Conservation (phyloP, 2,888 invertebrate genomes). For the Horisme vitalbata region DNA sequence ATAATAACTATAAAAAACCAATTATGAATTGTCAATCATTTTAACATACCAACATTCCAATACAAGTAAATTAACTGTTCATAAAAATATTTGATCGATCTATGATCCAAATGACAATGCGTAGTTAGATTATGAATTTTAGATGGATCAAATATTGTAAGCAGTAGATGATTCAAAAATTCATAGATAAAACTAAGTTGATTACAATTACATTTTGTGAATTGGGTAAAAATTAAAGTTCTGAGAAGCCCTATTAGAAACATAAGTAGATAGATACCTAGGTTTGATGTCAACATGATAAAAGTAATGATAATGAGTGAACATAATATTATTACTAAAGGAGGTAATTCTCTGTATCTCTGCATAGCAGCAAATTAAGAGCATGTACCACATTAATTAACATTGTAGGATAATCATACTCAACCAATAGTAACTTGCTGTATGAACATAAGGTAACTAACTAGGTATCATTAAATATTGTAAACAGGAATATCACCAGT, state of each 20-base stretch:
- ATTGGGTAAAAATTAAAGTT: conserved; percentile 8
- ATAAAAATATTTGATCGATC: conserved; percentile 2
- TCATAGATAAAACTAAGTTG: not conserved
- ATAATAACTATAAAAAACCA: conserved; percentile 67
- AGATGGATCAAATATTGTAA: no score
- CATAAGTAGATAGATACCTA: conserved; percentile 31
- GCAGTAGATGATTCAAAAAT: not conserved
- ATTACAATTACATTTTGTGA: conserved; percentile 6
- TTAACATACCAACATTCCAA: conserved; percentile 65
- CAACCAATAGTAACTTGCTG: conserved; percentile 14
- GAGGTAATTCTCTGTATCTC: conserved; percentile 5
- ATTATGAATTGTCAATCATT: conserved; percentile 72
- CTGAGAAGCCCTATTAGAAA: conserved; percentile 2
- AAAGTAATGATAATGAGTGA: conserved; percentile 7
- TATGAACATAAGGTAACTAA: conserved; percentile 17
- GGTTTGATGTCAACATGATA: conserved; percentile 7
- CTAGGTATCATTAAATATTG: conserved; percentile 27
- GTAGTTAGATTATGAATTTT: no score
- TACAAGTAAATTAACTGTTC: conserved; percentile 31
- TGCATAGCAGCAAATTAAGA: conserved; percentile 17
- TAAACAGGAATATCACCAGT: conserved; percentile 61
- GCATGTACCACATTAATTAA: conserved; percentile 45
- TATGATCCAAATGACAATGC: no score
- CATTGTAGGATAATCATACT: conserved; percentile 27
- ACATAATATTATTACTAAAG: no score